phyloP scores from a whole-genome alignment of 2,113 vertebrate species.

The Toxostoma redivivum region DNA sequence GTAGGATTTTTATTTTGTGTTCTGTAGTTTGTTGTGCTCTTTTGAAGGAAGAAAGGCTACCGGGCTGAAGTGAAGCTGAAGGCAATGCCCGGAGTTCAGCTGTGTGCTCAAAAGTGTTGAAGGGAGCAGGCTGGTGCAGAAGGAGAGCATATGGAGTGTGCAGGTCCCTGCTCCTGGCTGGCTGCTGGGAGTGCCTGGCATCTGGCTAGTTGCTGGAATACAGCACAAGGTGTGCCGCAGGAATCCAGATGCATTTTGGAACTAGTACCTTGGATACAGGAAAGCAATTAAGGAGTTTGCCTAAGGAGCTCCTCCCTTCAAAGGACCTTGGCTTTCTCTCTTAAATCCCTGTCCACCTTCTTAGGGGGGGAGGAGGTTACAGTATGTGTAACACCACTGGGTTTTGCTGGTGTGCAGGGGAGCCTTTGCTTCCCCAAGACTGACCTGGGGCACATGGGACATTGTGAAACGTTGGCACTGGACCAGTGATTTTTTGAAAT shows the following conservation, averaged over 20 bases:
- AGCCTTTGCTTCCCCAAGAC: accelerated
- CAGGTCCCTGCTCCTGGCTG: not conserved
- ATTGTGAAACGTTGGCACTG: not conserved
- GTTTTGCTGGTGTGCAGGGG: not conserved
- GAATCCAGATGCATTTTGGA: accelerated
- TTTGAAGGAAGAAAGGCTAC: not conserved
- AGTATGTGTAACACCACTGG: not conserved
- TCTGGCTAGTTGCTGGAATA: not conserved
- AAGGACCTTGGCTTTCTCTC: not conserved
- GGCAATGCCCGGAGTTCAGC: not conserved
- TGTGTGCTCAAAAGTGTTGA: accelerated
- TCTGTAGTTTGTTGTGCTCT: not conserved
- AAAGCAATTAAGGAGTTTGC: not conserved
- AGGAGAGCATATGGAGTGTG: accelerated
- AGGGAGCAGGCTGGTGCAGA: not conserved
- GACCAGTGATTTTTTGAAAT: not conserved
- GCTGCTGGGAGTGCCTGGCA: not conserved
- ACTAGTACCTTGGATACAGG: not conserved
- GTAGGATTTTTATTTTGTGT: not conserved
- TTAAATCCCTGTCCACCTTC: not conserved
- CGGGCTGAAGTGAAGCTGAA: not conserved
- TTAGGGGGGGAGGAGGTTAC: accelerated
- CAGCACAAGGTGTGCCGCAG: not conserved
- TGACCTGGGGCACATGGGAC: accelerated
- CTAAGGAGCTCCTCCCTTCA: not conserved